Evolutionary conservation across 2,797 vertebrate genomes (phyloP).

Genomic region (Coregonus ussuriensis): DNA sequence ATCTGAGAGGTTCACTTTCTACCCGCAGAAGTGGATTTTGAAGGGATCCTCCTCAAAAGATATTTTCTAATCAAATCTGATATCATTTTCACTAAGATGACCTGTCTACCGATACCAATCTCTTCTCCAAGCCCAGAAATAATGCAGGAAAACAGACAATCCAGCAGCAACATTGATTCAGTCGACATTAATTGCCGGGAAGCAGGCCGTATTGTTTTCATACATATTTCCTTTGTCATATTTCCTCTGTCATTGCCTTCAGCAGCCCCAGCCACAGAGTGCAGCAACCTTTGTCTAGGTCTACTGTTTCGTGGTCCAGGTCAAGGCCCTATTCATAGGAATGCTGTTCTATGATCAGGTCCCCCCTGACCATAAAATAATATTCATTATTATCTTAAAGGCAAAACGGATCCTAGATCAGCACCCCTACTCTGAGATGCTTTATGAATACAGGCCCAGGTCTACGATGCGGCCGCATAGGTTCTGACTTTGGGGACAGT

Average conservation of each 20-base stretch:
- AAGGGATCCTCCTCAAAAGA: constrained; percentile 36
- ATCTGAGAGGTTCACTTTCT: constrained; percentile 69
- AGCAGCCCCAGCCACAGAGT: constrained; percentile 28
- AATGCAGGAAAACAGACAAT: constrained; percentile 64
- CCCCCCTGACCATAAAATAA: neutral
- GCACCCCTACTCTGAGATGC: too few species aligned
- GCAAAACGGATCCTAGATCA: too few species aligned
- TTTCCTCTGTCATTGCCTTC: constrained; percentile 49
- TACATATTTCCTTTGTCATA: constrained; percentile 53
- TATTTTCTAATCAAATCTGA: constrained; percentile 63
- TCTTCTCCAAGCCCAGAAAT: constrained; percentile 44
- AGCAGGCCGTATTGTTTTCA: constrained; percentile 73
- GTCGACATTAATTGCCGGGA: constrained; percentile 77
- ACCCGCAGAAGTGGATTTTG: constrained; percentile 55
- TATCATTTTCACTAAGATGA: constrained; percentile 64
- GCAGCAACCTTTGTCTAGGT: constrained; percentile 26
- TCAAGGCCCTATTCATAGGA: constrained; percentile 29
- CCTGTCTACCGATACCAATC: constrained; percentile 61
- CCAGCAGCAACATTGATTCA: constrained; percentile 71
- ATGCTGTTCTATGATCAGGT: too few species aligned
- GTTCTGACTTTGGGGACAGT: too few species aligned
- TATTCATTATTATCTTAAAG: neutral
- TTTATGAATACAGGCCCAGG: too few species aligned
- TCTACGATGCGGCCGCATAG: too few species aligned
- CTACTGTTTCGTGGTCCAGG: constrained; percentile 48